Conservation (phyloP, 2,888 invertebrate genomes). For the Blera fallax region DNA sequence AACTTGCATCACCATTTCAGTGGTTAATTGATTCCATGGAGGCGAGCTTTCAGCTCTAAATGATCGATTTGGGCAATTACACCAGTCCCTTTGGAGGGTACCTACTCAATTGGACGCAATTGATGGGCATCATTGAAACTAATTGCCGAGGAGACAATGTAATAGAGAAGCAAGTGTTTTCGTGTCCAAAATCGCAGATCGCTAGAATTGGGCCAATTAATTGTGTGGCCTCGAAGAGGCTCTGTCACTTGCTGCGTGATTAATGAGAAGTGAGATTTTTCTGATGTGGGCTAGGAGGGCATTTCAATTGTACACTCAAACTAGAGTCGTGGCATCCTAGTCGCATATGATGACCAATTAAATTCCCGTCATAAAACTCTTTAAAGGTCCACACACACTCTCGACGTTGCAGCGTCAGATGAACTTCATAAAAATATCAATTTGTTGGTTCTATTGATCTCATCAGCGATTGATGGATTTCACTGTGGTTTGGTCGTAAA, state of each 20-base stretch:
- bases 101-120: constrained; percentile 14
- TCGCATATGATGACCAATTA: neutral
- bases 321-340: too few relatives aligned
- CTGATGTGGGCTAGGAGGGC: neutral
- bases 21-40: constrained; percentile 40
- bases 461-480: constrained; percentile 21
- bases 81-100: neutral
- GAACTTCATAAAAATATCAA: neutral
- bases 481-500: constrained; percentile 9
- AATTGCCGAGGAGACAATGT: neutral
- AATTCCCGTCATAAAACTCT: neutral
- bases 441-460: constrained; percentile 19
- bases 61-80: constrained; percentile 7
- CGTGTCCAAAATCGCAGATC: neutral
- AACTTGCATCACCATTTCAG: constrained; percentile 52
- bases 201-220: neutral
- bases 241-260: neutral
- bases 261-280: neutral
- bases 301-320: neutral
- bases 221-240: neutral
- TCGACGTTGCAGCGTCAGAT: neutral
- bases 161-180: neutral
- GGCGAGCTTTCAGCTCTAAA: neutral
- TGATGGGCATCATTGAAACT: constrained; percentile 14
- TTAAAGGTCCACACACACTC: neutral